phyloP scores from a whole-genome alignment of 2,113 vertebrate species.

The Danio rerio region GRCz12tu NC_133185.1:22178501-22179000 shows the following conservation, averaged over 20 bases:
- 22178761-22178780: constrained; percentile 35
- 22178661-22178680: constrained; percentile 63
- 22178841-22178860: neutral
- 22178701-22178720: constrained; percentile 25
- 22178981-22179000: too few species aligned
- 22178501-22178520: too few species aligned
- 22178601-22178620: constrained; percentile 5
- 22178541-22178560: too few species aligned
- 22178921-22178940: too few species aligned
- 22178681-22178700: constrained; percentile 33
- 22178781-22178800: constrained; percentile 14
- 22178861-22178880: too few species aligned
- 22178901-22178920: too few species aligned
- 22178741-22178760: constrained; percentile 34
- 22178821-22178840: neutral
- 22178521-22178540: too few species aligned
- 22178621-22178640: constrained; percentile 2
- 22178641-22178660: neutral
- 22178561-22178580: too few species aligned
- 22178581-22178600: neutral
- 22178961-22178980: too few species aligned
- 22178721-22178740: constrained; percentile 24
- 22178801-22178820: neutral
- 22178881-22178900: too few species aligned
- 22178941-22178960: too few species aligned